Evolutionary conservation across 2,888 invertebrate genomes (phyloP).

Genomic region (Nymphalis polychloros): DNA sequence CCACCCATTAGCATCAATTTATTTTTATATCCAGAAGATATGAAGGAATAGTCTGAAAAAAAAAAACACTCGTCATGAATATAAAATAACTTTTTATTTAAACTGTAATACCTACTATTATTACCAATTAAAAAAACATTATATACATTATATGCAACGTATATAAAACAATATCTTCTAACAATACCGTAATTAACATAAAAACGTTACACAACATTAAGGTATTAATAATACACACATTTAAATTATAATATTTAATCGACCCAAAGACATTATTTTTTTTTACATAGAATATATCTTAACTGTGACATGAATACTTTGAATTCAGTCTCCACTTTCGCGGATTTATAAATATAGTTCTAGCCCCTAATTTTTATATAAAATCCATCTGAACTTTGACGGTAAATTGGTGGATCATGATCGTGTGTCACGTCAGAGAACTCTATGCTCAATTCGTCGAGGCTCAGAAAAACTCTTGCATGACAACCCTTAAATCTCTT

Average conservation of each 20-base stretch:
- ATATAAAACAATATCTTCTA: too few relatives aligned
- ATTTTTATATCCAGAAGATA: conserved; percentile 25
- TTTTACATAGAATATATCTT: neutral
- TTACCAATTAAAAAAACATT: too few relatives aligned
- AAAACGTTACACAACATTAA: too few relatives aligned
- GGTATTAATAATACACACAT: too few relatives aligned
- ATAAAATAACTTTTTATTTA: conserved; percentile 19
- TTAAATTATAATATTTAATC: too few relatives aligned
- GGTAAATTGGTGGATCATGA: conserved; percentile 50
- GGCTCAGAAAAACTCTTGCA: conserved; percentile 51
- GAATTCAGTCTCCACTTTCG: too few relatives aligned
- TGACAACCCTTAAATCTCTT: conserved; percentile 57
- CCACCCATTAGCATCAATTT: conserved; percentile 27
- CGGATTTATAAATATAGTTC: too few relatives aligned
- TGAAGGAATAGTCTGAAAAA: conserved; percentile 24
- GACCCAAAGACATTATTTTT: neutral
- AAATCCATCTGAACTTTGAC: conserved; percentile 37
- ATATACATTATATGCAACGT: too few relatives aligned
- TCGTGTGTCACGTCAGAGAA: conserved; percentile 45
- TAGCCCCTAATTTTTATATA: conserved; percentile 47
- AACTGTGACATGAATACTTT: too few relatives aligned
- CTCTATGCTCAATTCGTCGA: conserved; percentile 40
- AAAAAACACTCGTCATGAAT: neutral
- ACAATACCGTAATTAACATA: too few relatives aligned
- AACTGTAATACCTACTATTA: too few relatives aligned